Conservation (phyloP, 2,797 vertebrate genomes). For the Epinephelus awoara region DNA sequence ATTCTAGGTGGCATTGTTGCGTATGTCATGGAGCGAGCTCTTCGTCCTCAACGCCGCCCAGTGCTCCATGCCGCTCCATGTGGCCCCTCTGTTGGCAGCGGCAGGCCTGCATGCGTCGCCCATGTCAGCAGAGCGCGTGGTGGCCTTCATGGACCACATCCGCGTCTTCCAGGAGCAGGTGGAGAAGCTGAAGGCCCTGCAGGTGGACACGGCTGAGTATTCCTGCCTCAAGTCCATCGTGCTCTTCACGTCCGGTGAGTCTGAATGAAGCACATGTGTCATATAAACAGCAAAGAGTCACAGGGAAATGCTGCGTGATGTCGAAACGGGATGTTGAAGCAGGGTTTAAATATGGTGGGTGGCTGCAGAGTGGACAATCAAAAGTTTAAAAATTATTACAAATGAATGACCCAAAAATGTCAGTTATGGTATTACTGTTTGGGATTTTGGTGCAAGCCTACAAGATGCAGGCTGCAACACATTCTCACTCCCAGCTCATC, state of each 20-base stretch:
- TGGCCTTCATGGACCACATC: slow-evolving; percentile 94
- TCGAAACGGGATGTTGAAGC: neutral
- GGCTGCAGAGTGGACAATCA: neutral
- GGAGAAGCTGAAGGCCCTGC: slow-evolving; percentile 92
- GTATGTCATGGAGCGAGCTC: slow-evolving; percentile 92
- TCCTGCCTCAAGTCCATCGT: slow-evolving; percentile 92
- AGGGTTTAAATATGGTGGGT: neutral
- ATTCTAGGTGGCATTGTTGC: slow-evolving; percentile 88
- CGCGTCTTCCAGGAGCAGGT: slow-evolving; percentile 93
- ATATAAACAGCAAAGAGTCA: neutral
- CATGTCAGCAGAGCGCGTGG: slow-evolving; percentile 90
- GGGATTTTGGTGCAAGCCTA: neutral
- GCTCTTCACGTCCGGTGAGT: slow-evolving; percentile 91
- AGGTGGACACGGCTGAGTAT: slow-evolving; percentile 90
- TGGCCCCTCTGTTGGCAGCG: slow-evolving; percentile 89
- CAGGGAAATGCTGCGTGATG: neutral
- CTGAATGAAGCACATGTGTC: neutral
- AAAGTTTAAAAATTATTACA: neutral
- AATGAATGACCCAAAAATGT: neutral
- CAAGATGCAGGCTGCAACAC: neutral
- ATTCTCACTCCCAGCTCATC: too few relatives aligned
- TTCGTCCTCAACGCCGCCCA: slow-evolving; percentile 92
- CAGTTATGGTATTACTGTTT: neutral
- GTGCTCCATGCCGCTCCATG: slow-evolving; percentile 91
- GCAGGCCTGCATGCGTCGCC: slow-evolving; percentile 92